A percentile compares a stretch with the other conserved stretches of the same genome.
Conservation (phyloP, 2,113 vertebrate genomes). For the rat (Rattus norvegicus) region DNA sequence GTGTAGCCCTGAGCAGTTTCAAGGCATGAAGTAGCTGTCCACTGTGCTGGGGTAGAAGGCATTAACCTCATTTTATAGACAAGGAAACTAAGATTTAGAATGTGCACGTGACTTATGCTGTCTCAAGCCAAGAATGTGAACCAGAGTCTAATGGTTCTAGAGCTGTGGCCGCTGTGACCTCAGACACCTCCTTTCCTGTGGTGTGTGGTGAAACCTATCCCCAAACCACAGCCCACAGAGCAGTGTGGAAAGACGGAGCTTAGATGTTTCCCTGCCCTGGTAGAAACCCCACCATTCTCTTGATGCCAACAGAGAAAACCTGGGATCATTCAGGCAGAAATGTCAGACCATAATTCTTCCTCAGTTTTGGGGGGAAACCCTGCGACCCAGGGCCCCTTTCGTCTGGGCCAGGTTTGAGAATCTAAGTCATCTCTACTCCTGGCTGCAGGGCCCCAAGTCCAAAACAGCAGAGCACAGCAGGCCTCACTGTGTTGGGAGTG, state of each 20-base stretch:
- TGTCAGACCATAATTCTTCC: neutral
- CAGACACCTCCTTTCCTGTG: neutral
- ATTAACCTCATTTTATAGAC: neutral
- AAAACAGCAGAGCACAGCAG: neutral
- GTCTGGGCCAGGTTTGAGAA: neutral
- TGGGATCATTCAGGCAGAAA: neutral
- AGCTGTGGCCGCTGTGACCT: neutral
- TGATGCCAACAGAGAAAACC: too few species aligned
- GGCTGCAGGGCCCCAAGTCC: neutral
- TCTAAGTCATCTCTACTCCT: neutral
- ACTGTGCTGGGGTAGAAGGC: neutral
- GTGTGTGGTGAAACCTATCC: neutral
- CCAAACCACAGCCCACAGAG: neutral
- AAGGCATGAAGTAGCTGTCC: neutral
- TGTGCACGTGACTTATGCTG: neutral
- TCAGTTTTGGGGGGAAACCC: neutral
- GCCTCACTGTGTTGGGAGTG: neutral
- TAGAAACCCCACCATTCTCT: neutral
- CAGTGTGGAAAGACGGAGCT: neutral
- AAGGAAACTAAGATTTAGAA: neutral
- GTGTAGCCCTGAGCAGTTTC: neutral
- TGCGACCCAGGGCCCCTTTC: neutral
- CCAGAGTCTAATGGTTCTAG: neutral
- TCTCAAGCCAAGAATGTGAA: neutral
- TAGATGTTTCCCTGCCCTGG: neutral